Base-by-base conservation (phyloP, 2,888 invertebrate genomes). In the Philonicus albiceps region DNA sequence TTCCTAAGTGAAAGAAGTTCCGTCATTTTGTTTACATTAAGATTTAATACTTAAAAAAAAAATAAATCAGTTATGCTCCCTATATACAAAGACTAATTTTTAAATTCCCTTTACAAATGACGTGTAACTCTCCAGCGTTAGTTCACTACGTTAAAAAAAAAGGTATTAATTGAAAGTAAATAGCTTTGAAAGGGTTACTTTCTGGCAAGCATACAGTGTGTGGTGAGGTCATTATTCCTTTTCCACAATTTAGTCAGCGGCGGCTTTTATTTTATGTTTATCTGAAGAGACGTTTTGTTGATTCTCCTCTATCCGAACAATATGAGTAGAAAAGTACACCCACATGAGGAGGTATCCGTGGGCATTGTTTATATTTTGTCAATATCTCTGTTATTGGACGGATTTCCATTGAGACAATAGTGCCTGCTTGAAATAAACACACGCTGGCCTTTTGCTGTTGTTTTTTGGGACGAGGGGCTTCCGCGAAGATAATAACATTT, bases 1-100 rank as follows among this genome's bases (percentile, higher is more conserved):
- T 90, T 90, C 6, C 90, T 90, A 74, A 91, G 87, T 8, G 91
- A 90, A 49, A 91, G 89, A 78, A 91, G 89, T 86, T 91, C 91
- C 40, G 90, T 90, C 91, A 91, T 91, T 81, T 88, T 37, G 8
- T 11, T 37, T 43, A n/a, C 19, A 49, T 4, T 6, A 53, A 55
- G n/a, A 37, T 64, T 83, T 83, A 2, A 49, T 53, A 30, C 31
- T 53, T 22, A 30, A 78, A 49, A 75, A 74, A 49, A 30, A 78
- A 49, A 75, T 34, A 49, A 49, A n/a, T 49, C n/a, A 19, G 16
- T 6, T n/a, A n/a, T 5, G 49, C 19, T 64, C 27, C 27, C 19
- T 64, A 27, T 22, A 19, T 7, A 49, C 6, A n/a, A 49, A n/a
- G 5, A 5, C n/a, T 6, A 49, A 49, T 49, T 49, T 49, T 4